Evolutionary conservation across 1,140 invertebrate genomes (phyloP).

Genomic region (Anadara kagoshimensis): DNA sequence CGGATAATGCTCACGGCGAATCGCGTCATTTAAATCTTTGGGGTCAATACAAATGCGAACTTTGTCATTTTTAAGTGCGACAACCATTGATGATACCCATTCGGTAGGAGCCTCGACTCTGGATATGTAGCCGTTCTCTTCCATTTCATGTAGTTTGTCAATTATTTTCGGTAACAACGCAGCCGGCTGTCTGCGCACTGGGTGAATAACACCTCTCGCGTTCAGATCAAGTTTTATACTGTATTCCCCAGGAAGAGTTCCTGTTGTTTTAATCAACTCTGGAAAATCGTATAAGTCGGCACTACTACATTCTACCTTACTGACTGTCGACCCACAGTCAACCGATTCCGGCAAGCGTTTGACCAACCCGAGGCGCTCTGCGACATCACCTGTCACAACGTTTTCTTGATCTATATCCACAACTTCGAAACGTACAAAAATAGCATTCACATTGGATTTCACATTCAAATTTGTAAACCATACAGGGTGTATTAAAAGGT

Average conservation of each 20-base stretch:
- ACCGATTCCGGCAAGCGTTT: neutral
- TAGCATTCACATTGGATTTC: neutral
- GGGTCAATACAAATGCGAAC: constrained; percentile 47
- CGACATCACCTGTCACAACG: constrained; percentile 22
- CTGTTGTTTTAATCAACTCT: constrained; percentile 39
- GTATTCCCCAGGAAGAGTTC: constrained; percentile 43
- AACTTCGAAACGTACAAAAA: constrained; percentile 2
- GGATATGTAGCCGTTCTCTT: constrained; percentile 36
- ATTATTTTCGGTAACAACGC: constrained; percentile 23
- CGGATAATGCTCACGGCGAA: constrained; percentile 26
- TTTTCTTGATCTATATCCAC: constrained; percentile 27
- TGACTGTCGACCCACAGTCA: constrained; percentile 16
- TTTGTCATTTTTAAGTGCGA: constrained; percentile 47
- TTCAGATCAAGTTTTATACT: constrained; percentile 26
- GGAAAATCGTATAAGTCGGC: constrained; percentile 31
- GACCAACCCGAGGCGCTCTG: constrained; percentile 1
- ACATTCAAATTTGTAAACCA: constrained; percentile 6
- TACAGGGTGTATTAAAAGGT: constrained; percentile 5
- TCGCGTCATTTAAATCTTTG: constrained; percentile 37
- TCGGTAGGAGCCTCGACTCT: constrained; percentile 41
- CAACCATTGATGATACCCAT: constrained; percentile 44
- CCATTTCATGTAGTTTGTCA: constrained; percentile 35
- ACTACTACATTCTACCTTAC: constrained; percentile 8
- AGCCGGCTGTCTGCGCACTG: constrained; percentile 17
- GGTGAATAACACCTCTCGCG: constrained; percentile 29